phyloP scores from a whole-genome alignment of 2,888 invertebrate species.

The Rhingia campestris region DNA sequence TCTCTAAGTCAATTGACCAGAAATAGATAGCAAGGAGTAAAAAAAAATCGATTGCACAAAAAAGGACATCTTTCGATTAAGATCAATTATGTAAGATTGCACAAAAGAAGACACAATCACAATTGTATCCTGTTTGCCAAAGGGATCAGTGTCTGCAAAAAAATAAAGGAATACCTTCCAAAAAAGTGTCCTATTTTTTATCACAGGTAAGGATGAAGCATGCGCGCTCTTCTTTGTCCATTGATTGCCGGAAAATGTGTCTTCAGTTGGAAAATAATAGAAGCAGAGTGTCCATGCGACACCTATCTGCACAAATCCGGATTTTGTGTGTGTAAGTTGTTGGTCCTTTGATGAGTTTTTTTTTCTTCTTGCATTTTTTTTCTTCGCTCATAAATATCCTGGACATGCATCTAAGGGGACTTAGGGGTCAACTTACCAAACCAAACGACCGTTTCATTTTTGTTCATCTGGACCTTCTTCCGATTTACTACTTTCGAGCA shows the following conservation, averaged over 20 bases:
- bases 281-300: slow-evolving; percentile 62
- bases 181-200: slow-evolving; percentile 55
- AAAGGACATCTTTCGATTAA: slow-evolving; percentile 62
- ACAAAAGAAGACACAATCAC: slow-evolving; percentile 49
- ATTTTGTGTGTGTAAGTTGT: slow-evolving; percentile 64
- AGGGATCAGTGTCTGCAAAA: slow-evolving; percentile 54
- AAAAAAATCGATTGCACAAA: slow-evolving; percentile 35
- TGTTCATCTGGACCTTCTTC: slow-evolving; percentile 42
- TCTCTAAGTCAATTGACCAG: slow-evolving; percentile 66
- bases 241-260: slow-evolving; percentile 67
- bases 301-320: slow-evolving; percentile 54
- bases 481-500: slow-evolving; percentile 56
- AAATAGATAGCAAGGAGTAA: slow-evolving; percentile 66
- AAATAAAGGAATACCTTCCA: background rate
- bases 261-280: slow-evolving; percentile 62
- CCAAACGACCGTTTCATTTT: slow-evolving; percentile 27
- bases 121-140: slow-evolving; percentile 49
- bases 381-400: slow-evolving; percentile 15
- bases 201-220: slow-evolving; percentile 46
- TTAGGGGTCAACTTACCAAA: slow-evolving; percentile 72
- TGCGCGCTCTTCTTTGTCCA: slow-evolving; percentile 15
- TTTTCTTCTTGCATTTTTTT: background rate
- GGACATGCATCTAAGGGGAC: slow-evolving; percentile 58
- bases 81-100: slow-evolving; percentile 59
- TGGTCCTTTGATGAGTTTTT: slow-evolving; percentile 31